Percentiles rank a stretch among this genome's conserved stretches.
These are phyloP conservation scores for Pantherophis alleghaniensis DNA, from an alignment of 2,797 vertebrate genomes.

Conservation along the genomic window DNA sequence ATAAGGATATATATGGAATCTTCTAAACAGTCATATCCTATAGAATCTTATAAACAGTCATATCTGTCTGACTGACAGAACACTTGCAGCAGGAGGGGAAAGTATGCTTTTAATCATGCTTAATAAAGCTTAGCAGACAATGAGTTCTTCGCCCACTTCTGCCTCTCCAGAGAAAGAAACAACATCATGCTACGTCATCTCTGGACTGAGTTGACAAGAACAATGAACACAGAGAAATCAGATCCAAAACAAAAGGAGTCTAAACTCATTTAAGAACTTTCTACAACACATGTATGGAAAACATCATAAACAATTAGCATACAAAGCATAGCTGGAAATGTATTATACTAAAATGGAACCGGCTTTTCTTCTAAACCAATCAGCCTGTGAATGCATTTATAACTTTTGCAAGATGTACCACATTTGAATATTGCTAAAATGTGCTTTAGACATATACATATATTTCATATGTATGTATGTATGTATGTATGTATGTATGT, in stretches of 20 bases:
- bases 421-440: neutral
- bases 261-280: neutral
- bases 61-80: constrained; percentile 42
- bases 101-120: constrained; percentile 62
- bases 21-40: constrained; percentile 56
- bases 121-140: constrained; percentile 51
- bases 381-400: neutral
- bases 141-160: constrained; percentile 8
- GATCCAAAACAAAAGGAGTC: neutral
- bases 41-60: constrained; percentile 61
- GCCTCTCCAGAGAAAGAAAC: constrained; percentile 2
- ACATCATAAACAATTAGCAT: neutral
- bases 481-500: neutral
- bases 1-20: constrained; percentile 30
- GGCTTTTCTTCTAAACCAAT: neutral
- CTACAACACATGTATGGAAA: neutral
- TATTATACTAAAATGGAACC: neutral
- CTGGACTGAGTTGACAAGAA: constrained; percentile 7
- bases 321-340: neutral
- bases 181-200: constrained; percentile 22
- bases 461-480: neutral
- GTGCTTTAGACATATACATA: neutral
- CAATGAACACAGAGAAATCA: constrained; percentile 5
- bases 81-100: constrained; percentile 54
- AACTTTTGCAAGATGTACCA: neutral